phyloP scores from a whole-genome alignment of 2,113 vertebrate genomes.

The Notechis scutatus region DNA sequence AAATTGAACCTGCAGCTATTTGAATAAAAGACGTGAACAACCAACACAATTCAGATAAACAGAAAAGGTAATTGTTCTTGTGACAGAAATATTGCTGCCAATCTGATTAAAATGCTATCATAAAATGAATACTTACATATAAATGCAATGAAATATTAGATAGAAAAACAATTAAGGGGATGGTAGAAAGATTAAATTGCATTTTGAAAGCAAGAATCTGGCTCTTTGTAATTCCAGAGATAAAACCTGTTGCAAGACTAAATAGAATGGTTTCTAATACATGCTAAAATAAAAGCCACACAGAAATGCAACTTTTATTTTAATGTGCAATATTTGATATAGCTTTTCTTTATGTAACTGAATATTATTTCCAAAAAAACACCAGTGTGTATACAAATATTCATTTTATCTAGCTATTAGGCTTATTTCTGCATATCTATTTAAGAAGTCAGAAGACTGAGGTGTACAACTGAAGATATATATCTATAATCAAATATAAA shows the following conservation, averaged over 20 bases:
- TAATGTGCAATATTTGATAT: neutral
- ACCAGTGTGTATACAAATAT: neutral
- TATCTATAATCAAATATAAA: neutral
- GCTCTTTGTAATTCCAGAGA: constrained; percentile 20
- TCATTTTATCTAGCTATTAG: neutral
- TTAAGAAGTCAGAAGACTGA: neutral
- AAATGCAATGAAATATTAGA: constrained; percentile 9
- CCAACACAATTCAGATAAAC: constrained; percentile 19
- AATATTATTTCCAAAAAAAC: neutral
- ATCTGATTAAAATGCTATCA: constrained; percentile 26
- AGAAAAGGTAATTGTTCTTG: constrained; percentile 18
- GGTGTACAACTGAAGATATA: neutral
- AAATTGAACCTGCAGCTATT: constrained; percentile 1
- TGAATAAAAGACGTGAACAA: constrained; percentile 6
- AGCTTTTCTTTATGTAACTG: neutral
- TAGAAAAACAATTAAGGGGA: constrained; percentile 14
- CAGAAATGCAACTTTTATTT: neutral
- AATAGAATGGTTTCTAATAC: neutral
- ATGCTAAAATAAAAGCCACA: neutral
- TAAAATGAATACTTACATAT: constrained; percentile 17
- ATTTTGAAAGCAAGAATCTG: constrained; percentile 1
- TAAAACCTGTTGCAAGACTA: neutral
- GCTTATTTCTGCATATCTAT: neutral
- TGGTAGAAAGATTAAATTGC: neutral
- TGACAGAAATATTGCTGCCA: neutral